Evolutionary conservation across 2,888 invertebrate genomes (phyloP), one percentile per base, ranked within the genome.

Genomic region (Euclidia mi): DNA sequence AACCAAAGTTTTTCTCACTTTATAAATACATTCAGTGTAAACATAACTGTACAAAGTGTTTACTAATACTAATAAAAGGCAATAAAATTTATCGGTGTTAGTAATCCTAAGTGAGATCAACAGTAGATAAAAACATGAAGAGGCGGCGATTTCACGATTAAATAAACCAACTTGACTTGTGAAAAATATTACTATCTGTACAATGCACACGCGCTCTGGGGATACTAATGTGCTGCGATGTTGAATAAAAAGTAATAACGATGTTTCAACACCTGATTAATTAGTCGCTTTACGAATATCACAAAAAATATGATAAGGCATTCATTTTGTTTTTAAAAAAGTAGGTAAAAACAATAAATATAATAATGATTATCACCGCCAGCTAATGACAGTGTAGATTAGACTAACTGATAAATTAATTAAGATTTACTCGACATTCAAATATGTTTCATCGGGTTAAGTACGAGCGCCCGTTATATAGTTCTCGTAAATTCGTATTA

Each of bases 401-500:
- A 40, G 1, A 25, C 6, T 72, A 72, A 76, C 68, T 61, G 73
- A 77, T 78, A 76, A 67, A 78, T 78, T 76, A 78, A 77, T 82
- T 81, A 79, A 77, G 66, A 77, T 66, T 72, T 71, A 76, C 70
- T 68, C 64, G 66, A 70, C 72, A 77, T 69, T 69, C 68, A 77
- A 71, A 69, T 74, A 67, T 71, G 70, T 56, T 51, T 60, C 59
- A 80, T 82, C 82, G 79, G 78, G 76, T 80, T 76, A 79, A 80
- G 82, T 80, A 79, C 71, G 47, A 44, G 60, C 63, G 65, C 78
- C 88, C 84, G 89, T 86, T 89, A 87, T 76, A 78, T 79, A 76
- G 74, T 81, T 79, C 77, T 70, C 79, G 78, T 88, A 81, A 82
- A 83, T 82, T 81, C 14, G 81, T 81, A 78, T 69, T 82, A 77